Base-by-base conservation (phyloP, 2,888 invertebrate genomes). In the Pheosia tremula region DNA sequence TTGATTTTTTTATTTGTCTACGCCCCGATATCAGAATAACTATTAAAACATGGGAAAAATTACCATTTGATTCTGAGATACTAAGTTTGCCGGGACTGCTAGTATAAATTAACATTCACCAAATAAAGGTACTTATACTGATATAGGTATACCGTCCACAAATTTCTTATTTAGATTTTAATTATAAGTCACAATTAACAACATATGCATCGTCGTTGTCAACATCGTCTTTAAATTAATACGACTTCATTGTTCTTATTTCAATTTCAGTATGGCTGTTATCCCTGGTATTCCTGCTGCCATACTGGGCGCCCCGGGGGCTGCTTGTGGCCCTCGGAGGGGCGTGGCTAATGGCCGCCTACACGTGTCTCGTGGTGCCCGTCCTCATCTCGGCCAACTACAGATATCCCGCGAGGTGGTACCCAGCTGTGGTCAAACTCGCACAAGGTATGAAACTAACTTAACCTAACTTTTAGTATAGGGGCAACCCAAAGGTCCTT, bases 351-450 rank as follows among this genome's bases (percentile, higher is more conserved):
- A 91, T 95, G 85, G 95, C 95, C 0, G 94, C 95, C 2, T 96
- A 96, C 83, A 95, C 96, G 3, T 96, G 95, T 76, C 86, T 96
- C 24, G 95, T 96, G 55, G 86, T 96, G 13, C 96, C 96, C 0
- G 93, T 96, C 50, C 92, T 96, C 59, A 95, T 96, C 62, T 96
- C 96, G 0, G 96, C 95, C 61, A 96, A 96, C 88, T 96, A 96
- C 87, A 94, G 94, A 79, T 96, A 96, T 77, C 96, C 96, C 1
- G 95, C 95, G 45, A 89, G 94, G 62, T 95, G 95, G 93, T 90
- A 96, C 72, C 94, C 95, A 57, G 93, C 94, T 45, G 91, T 95
- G 49, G 91, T 90, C 52, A 89, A 89, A 66, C 86, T 95, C 64
- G 88, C 91, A 56, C 94, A 94, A 93, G 94, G 96, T 96, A 89